Evolutionary conservation across 2,888 invertebrate genomes (phyloP).

Genomic region (Latheticus oryzae): DNA sequence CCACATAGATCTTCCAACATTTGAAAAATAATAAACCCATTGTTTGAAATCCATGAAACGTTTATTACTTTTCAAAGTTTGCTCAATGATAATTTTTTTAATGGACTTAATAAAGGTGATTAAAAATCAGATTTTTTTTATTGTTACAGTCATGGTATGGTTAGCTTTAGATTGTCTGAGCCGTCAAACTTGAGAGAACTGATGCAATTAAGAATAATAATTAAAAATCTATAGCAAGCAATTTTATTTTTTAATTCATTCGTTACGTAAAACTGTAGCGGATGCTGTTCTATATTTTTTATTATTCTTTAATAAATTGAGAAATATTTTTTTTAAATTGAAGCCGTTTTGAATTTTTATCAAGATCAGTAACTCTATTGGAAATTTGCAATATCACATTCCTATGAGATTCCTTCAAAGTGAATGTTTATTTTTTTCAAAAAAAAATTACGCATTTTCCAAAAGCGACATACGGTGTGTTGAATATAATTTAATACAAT

Average conservation of each 20-base stretch:
- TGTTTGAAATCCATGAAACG: too few relatives aligned
- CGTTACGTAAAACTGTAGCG: conserved; percentile 29
- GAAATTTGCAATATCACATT: too few relatives aligned
- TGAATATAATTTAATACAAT: too few relatives aligned
- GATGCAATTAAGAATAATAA: conserved; percentile 24
- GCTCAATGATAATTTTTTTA: too few relatives aligned
- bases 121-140: conserved; percentile 6
- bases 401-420: too few relatives aligned
- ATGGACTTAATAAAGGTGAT: background rate
- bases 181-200: conserved; percentile 22
- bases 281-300: conserved; percentile 27
- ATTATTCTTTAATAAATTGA: conserved; percentile 24
- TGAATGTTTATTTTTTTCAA: too few relatives aligned
- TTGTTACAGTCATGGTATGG: background rate
- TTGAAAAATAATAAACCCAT: conserved; percentile 1
- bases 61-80: too few relatives aligned
- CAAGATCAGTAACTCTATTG: too few relatives aligned
- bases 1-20: conserved; percentile 14
- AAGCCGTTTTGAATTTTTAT: too few relatives aligned
- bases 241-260: conserved; percentile 16
- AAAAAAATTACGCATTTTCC: too few relatives aligned
- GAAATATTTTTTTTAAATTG: conserved; percentile 21
- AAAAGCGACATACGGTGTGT: too few relatives aligned
- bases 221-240: conserved; percentile 7
- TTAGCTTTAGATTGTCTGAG: conserved; percentile 11